Evolutionary conservation across 2,797 vertebrate species (phyloP), one percentile per base, ranked within the genome.

Genomic region (Sparidentex hasta): DNA sequence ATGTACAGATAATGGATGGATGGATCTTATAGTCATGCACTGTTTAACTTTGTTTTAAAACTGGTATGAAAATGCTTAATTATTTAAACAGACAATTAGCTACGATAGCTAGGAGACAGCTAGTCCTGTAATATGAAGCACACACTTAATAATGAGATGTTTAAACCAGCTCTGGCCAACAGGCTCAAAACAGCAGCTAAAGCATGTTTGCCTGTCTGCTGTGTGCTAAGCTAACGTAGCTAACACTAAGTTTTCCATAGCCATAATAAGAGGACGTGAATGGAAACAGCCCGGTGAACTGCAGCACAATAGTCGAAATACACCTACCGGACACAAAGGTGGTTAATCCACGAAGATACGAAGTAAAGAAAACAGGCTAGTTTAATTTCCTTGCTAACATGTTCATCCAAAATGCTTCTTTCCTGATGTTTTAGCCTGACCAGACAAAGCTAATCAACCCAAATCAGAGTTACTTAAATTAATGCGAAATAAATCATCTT

Each of bases 391-490:
- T 8, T 11, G 23, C 17, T 48, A 51, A 51, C 75, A 69, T 71
- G 62, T 11, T 63, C 58, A 7, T 11, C 0, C 0, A 41, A 5
- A 58, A 25, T 1, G 47, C 54, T 29, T 33, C 44, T 21, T 47
- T 27, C 1, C n/a, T 54, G 16, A 23, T 17, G 38, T 0, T 12
- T 21, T 48, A 41, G 38, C 7, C 11, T 0, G 0, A 6, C 4
- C 71, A 89, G 87, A 74, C 87, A 0, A 2, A 80, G 13, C 9
- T 62, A 91, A 90, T 92, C 87, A 0, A 89, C 0, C 55, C 29
- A 16, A 25, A 72, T 23, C 13, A 7, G 13, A 9, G 11, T 1
- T 1, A 16, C 0, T 38, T 14, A 18, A 3, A 11, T 4, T 11
- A 9, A 43, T 17, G 8, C 38, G 14, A 33, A 1, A 1, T 38